These are phyloP conservation scores for Erebia ligea DNA, from an alignment of 2,888 invertebrate genomes.

Conservation along the genomic window DNA sequence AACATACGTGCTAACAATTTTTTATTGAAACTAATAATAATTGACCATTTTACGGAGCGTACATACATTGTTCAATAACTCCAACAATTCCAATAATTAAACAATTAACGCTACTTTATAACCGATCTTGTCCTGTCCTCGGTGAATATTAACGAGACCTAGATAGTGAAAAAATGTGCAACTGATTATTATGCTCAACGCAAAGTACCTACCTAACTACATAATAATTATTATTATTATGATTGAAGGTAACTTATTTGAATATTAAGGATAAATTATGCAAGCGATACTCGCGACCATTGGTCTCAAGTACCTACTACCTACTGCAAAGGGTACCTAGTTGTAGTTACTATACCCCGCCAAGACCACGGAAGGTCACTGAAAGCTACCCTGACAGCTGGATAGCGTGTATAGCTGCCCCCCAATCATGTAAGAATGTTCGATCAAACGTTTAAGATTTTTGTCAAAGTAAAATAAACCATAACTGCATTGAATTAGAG, in stretches of 20 bases:
- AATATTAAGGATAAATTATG: not conserved
- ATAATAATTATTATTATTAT: constrained; percentile 1
- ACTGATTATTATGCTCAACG: constrained; percentile 13
- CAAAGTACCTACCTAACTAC: not conserved
- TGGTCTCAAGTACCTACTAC: not conserved
- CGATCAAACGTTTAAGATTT: too few species aligned
- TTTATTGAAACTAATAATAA: constrained; percentile 12
- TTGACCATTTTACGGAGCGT: constrained; percentile 6
- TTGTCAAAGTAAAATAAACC: too few species aligned
- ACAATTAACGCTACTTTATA: constrained; percentile 27
- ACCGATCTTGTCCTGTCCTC: constrained; percentile 19
- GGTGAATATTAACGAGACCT: constrained; percentile 6
- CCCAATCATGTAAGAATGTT: too few species aligned
- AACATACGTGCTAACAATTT: not conserved
- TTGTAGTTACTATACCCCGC: not conserved
- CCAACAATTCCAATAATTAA: constrained; percentile 21
- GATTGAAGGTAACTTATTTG: not conserved
- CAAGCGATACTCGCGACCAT: not conserved
- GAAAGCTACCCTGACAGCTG: too few species aligned
- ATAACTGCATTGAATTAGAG: too few species aligned
- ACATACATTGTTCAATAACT: constrained; percentile 23
- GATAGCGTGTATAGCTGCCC: too few species aligned
- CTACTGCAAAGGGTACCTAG: not conserved
- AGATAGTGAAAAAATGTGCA: constrained; percentile 26
- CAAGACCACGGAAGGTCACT: too few species aligned